Evolutionary conservation across 2,113 vertebrate species (phyloP).

Genomic region (Bujurquina vittata): DNA sequence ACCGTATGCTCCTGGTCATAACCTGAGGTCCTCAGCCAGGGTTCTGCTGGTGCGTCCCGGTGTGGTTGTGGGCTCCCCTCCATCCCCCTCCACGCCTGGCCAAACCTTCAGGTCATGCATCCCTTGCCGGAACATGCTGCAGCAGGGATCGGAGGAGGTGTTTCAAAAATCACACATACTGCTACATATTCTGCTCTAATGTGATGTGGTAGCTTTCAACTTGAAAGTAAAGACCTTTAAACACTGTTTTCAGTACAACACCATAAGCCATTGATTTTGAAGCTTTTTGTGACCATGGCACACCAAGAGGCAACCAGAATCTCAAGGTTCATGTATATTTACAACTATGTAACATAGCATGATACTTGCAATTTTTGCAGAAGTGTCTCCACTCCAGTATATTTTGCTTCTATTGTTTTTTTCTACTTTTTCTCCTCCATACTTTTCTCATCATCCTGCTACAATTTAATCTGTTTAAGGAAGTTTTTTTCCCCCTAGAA

Average conservation of each 20-base stretch:
- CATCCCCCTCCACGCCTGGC: conserved; percentile 95
- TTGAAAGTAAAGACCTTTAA: not conserved
- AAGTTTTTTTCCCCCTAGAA: not conserved
- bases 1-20: no score
- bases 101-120: conserved; percentile 99
- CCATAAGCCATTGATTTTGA: no score
- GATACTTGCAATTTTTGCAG: not conserved
- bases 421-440: not conserved
- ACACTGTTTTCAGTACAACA: not conserved
- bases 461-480: not conserved
- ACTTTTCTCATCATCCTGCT: not conserved
- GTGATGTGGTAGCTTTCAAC: no score
- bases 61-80: conserved; percentile 91
- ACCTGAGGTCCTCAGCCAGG: conserved; percentile 92
- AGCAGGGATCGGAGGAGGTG: not conserved
- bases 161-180: not conserved
- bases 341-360: not conserved
- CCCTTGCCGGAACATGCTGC: conserved; percentile 97
- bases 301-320: not conserved
- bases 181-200: not conserved
- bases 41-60: conserved; percentile 95
- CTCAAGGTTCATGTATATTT: not conserved
- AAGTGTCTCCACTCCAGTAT: not conserved
- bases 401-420: not conserved
- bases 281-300: accelerated